Evolutionary conservation across 2,888 invertebrate genomes (phyloP).

Genomic region (Odiellus spinosus): DNA sequence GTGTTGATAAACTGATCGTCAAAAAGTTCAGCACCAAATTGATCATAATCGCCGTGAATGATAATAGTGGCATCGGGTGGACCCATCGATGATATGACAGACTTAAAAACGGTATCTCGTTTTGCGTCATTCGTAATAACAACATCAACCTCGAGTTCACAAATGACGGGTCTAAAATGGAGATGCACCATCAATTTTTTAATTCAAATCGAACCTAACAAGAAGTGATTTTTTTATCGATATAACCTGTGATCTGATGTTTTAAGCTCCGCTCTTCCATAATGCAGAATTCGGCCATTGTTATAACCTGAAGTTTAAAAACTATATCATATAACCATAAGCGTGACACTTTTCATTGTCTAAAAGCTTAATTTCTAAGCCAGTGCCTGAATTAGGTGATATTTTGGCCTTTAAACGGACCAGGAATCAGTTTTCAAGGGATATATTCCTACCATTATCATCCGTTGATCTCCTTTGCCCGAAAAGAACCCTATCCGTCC

Average conservation of each 20-base stretch:
- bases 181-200: no score
- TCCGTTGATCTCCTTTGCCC: slow-evolving; percentile 47
- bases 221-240: neutral
- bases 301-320: no score
- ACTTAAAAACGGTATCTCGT: slow-evolving; percentile 62
- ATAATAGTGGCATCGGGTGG: slow-evolving; percentile 91
- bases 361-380: no score
- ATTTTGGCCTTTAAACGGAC: no score
- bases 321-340: no score
- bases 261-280: slow-evolving; percentile 84
- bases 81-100: slow-evolving; percentile 69
- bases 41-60: slow-evolving; percentile 37
- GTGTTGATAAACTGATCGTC: slow-evolving; percentile 65
- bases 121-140: slow-evolving; percentile 58
- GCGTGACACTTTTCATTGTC: no score
- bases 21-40: slow-evolving; percentile 40
- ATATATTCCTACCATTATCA: slow-evolving; percentile 12
- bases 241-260: slow-evolving; percentile 72
- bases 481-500: slow-evolving; percentile 97
- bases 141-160: slow-evolving; percentile 73
- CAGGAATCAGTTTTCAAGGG: no score
- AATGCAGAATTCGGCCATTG: slow-evolving; percentile 61
- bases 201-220: neutral
- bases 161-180: slow-evolving; percentile 67
- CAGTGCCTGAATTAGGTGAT: slow-evolving; percentile 7